These are phyloP conservation scores for Zaprionus inermis DNA, from an alignment of 1,140 invertebrate species.

Conservation along the genomic window DNA sequence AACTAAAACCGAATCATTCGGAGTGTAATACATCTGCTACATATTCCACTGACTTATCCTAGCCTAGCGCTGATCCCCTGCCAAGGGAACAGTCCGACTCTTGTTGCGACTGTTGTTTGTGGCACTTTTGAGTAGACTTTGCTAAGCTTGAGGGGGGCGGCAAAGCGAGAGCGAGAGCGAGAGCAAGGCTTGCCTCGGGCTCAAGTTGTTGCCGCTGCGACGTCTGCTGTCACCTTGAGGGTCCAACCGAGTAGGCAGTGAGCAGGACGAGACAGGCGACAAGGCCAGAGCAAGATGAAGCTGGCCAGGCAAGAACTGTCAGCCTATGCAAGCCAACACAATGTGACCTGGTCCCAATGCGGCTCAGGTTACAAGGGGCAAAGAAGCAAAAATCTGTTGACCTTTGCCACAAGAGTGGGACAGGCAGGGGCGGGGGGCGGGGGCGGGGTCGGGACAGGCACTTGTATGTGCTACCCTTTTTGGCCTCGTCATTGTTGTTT, in stretches of 20 bases:
- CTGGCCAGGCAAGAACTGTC: slow-evolving; percentile 60
- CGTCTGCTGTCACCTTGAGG: slow-evolving; percentile 65
- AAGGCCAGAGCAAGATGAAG: slow-evolving; percentile 30
- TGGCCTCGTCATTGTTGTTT: slow-evolving; percentile 80
- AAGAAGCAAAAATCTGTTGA: slow-evolving; percentile 61
- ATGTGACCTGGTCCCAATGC: slow-evolving; percentile 49
- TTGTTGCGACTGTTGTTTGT: slow-evolving; percentile 7
- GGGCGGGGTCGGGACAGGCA: slow-evolving; percentile 36
- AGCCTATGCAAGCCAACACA: slow-evolving; percentile 55
- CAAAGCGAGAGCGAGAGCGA: not conserved
- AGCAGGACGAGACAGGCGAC: slow-evolving; percentile 7
- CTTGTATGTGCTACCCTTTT: slow-evolving; percentile 72
- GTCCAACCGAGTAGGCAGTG: slow-evolving; percentile 18
- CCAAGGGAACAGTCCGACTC: slow-evolving; percentile 18
- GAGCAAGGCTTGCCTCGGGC: slow-evolving; percentile 38
- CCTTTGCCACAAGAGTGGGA: slow-evolving; percentile 54
- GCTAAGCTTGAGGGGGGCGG: slow-evolving; percentile 13
- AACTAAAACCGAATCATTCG: not conserved
- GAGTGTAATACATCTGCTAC: not conserved
- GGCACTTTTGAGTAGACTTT: slow-evolving; percentile 34
- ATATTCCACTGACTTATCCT: not conserved
- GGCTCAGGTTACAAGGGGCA: slow-evolving; percentile 19
- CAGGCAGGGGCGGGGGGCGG: not conserved
- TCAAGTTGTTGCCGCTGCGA: slow-evolving; percentile 52
- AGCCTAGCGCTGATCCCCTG: slow-evolving; percentile 3